These are phyloP conservation scores for Sebastes elongatus DNA, from an alignment of 2,797 vertebrate genomes.

Conservation along the genomic window DNA sequence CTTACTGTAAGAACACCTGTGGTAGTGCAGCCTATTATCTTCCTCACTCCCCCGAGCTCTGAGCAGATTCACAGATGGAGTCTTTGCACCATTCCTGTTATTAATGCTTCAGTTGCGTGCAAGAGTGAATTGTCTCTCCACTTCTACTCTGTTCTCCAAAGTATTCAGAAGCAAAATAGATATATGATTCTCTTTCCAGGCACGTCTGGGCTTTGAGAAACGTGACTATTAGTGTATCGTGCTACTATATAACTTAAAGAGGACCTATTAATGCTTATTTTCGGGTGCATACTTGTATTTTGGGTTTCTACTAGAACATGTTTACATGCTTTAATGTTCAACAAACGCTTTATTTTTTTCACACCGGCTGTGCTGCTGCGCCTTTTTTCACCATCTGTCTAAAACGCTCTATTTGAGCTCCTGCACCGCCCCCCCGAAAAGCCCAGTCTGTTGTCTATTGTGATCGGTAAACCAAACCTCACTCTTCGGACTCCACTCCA, in stretches of 20 bases:
- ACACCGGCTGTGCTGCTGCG: neutral
- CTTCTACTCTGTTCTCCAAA: neutral
- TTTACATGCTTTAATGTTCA: neutral
- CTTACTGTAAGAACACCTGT: constrained; percentile 68
- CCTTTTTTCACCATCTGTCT: neutral
- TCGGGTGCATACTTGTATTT: neutral
- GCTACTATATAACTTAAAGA: neutral
- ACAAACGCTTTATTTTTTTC: neutral
- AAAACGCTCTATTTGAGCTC: neutral
- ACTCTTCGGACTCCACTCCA: neutral
- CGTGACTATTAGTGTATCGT: neutral
- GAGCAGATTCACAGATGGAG: constrained; percentile 63
- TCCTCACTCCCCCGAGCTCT: constrained; percentile 33
- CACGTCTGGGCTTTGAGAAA: constrained; percentile 7
- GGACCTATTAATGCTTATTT: neutral
- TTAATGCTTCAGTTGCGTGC: constrained; percentile 38
- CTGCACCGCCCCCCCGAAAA: neutral
- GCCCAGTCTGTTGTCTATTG: neutral
- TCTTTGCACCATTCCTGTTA: constrained; percentile 16
- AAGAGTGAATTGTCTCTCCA: constrained; percentile 1
- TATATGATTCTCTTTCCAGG: neutral
- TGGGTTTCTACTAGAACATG: neutral
- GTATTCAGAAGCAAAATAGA: constrained; percentile 8
- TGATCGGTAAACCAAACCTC: neutral
- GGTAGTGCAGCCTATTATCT: constrained; percentile 55